A percentile compares a stretch with the other conserved stretches of the same genome.
These are phyloP conservation scores for Drosophila gaucha DNA, from an alignment of 2,888 invertebrate genomes.

Conservation along the genomic window DNA sequence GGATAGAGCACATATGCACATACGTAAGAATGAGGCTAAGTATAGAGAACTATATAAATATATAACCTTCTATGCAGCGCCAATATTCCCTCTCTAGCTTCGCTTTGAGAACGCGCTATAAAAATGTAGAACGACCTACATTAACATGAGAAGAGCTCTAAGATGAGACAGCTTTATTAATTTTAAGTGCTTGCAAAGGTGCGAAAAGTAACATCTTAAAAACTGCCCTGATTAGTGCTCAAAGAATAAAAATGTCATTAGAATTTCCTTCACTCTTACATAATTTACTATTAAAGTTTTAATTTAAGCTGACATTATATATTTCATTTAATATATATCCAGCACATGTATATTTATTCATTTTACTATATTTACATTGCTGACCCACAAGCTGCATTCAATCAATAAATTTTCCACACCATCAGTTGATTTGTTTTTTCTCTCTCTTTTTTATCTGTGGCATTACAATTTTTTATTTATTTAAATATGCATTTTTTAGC, in stretches of 20 bases:
- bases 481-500: slow-evolving; percentile 28
- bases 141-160: neutral
- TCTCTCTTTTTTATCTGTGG: neutral
- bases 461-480: slow-evolving; percentile 13
- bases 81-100: neutral
- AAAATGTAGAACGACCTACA: neutral
- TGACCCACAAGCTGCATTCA: slow-evolving; percentile 17
- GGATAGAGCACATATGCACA: too few species aligned
- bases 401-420: slow-evolving; percentile 19
- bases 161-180: neutral
- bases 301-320: neutral
- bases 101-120: neutral
- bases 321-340: neutral
- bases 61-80: too few species aligned
- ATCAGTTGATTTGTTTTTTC: slow-evolving; percentile 1
- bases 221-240: neutral
- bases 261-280: neutral
- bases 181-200: neutral
- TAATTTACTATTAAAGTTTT: neutral
- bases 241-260: too few species aligned
- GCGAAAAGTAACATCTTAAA: neutral
- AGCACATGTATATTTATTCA: slow-evolving; percentile 3
- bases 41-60: too few species aligned
- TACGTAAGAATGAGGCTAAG: too few species aligned
- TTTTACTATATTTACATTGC: slow-evolving; percentile 1